Conservation (phyloP, 1,140 invertebrate species). For the Temnothorax curvispinosus region DNA sequence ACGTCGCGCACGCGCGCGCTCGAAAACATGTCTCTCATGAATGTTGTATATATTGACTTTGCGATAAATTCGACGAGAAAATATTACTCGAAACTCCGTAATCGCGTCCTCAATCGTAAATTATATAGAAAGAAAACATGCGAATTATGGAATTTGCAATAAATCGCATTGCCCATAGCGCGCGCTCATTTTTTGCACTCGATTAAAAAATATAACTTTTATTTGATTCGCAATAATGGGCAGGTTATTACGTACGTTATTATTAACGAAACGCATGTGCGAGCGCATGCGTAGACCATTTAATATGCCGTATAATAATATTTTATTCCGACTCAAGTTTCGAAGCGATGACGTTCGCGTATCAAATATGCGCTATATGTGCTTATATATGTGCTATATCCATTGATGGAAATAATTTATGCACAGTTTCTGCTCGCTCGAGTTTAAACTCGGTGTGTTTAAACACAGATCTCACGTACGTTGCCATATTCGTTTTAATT, state of each 20-base stretch:
- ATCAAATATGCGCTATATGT: neutral
- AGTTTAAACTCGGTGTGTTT: neutral
- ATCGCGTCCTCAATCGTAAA: neutral
- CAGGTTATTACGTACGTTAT: neutral
- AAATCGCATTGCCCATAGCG: neutral
- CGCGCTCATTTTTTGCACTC: neutral
- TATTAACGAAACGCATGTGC: neutral
- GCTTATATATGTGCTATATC: neutral
- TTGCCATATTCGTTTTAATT: neutral
- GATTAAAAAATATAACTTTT: constrained; percentile 16
- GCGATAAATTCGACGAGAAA: neutral
- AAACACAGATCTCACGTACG: neutral
- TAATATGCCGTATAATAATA: neutral
- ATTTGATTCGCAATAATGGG: constrained; percentile 13
- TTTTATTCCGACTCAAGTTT: constrained; percentile 28
- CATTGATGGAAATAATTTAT: constrained; percentile 27
- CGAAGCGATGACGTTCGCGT: neutral
- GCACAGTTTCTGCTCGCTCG: neutral
- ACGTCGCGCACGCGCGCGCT: neutral
- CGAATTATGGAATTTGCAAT: neutral
- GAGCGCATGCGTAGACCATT: neutral
- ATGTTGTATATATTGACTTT: constrained; percentile 19
- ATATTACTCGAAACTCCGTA: constrained; percentile 4
- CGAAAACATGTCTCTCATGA: neutral
- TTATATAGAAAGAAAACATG: neutral